Evolutionary conservation across 2,113 vertebrate species (phyloP).

Genomic region (Crotophaga sulcirostris): DNA sequence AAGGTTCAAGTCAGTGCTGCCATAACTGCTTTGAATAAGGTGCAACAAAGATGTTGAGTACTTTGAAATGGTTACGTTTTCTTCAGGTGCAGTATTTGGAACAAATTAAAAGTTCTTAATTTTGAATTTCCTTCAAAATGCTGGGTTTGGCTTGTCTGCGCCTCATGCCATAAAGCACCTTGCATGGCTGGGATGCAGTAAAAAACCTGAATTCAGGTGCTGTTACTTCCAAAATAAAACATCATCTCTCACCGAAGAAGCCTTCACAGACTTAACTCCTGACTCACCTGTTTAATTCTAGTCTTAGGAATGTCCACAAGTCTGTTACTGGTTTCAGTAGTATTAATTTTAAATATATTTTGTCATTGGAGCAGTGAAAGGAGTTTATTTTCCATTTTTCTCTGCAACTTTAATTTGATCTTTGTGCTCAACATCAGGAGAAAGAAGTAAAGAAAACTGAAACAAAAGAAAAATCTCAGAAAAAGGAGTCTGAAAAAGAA

Average conservation of each 20-base stretch:
- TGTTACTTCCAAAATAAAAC: neutral
- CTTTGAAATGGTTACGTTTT: neutral
- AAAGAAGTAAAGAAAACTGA: slow-evolving; percentile 84
- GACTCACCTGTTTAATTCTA: neutral
- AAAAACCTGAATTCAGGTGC: neutral
- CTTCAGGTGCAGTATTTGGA: neutral
- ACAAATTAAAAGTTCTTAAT: neutral
- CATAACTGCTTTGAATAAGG: neutral
- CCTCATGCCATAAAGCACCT: neutral
- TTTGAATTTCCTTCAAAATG: neutral
- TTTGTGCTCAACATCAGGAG: slow-evolving; percentile 65
- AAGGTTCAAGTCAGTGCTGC: neutral
- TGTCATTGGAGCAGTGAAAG: neutral
- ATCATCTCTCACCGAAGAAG: neutral
- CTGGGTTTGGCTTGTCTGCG: neutral
- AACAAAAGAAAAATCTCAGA: slow-evolving; percentile 84
- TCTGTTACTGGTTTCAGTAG: neutral
- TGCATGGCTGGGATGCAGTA: neutral
- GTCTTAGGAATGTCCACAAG: neutral
- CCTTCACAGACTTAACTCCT: neutral
- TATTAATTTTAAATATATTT: neutral
- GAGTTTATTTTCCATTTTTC: neutral
- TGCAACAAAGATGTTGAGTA: neutral
- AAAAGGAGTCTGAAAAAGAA: slow-evolving; percentile 84
- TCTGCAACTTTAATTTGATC: neutral